Evolutionary conservation across 2,888 invertebrate genomes (phyloP), one percentile per base, ranked within the genome.

Genomic region (Myopa testacea): DNA sequence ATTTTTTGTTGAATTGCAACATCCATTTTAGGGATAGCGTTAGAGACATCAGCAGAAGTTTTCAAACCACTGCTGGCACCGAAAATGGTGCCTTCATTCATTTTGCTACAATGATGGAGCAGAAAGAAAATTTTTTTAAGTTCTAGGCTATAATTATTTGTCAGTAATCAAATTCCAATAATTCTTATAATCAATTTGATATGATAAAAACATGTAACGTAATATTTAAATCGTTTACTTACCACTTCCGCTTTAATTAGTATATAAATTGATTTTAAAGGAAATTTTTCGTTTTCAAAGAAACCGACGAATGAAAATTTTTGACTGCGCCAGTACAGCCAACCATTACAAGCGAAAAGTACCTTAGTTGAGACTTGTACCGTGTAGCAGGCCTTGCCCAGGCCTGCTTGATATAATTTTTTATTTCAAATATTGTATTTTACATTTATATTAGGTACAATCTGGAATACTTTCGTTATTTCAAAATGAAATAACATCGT

Each of bases 241-340:
- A 75, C 75, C 58, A 75, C 75, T 75, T 75, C 75, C 75, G 75
- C 69, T 68, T 55, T 58, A 69, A 16, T 45, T 45, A 6, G 7
- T 1, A 6, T 45, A 45, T 45, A 26, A 26, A 26, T 26, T 26
- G 1, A 26, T 26, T 26, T 26, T 26, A 26, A 26, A 37, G 67
- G 45, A 68, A 55, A 52, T 70, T 34, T 50, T 69, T 26, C 68
- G 38, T 75, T 16, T 10, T 34, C 50, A 67, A 75, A 52, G 8
- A 10, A 72, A 72, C 34, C 38, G 37, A 72, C 38, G 50, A 68
- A 40, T 68, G 70, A 55, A 34, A 52, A 34, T 19, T 12, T 8
- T 0, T 19, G 26, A 34, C 10, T 5, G 26, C n/a, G 26, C 1
- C 45, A 73, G 26, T 73, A 50, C 62, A 40, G 73, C 73, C 73